Percentiles rank a stretch among this genome's conserved stretches.
These are phyloP conservation scores for Leptobrachium leishanense DNA, from an alignment of 2,113 vertebrate genomes.

Conservation along the genomic window DNA sequence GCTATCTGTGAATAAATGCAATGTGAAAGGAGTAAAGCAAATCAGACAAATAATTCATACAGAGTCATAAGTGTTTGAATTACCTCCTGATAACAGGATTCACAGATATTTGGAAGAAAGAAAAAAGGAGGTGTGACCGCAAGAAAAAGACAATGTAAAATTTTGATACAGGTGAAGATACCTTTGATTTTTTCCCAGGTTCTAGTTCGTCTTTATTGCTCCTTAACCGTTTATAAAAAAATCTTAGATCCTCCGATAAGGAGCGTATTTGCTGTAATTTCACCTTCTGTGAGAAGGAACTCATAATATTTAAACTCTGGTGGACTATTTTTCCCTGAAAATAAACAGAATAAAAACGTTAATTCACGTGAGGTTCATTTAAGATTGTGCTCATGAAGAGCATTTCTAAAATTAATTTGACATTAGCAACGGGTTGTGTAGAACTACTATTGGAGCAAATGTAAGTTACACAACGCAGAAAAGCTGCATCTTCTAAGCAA, in stretches of 20 bases:
- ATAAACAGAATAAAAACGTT: conserved; percentile 14
- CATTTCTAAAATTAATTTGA: no score
- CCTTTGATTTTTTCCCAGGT: conserved; percentile 94
- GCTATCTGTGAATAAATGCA: conserved; percentile 79
- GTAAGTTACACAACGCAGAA: no score
- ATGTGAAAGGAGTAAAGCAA: neutral
- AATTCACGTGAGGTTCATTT: conserved; percentile 19
- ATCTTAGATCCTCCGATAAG: conserved; percentile 87
- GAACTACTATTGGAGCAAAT: no score
- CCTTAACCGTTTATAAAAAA: conserved; percentile 90
- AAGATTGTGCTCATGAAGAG: no score
- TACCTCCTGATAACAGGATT: no score
- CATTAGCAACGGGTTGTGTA: no score
- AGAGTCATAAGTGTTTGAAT: no score
- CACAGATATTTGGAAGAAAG: no score
- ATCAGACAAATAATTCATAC: conserved; percentile 24
- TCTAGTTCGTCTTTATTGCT: conserved; percentile 93
- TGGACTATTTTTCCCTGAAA: conserved; percentile 91
- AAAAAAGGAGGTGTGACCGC: no score
- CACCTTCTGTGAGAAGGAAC: conserved; percentile 94
- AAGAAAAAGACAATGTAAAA: no score
- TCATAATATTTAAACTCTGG: conserved; percentile 90
- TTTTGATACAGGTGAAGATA: conserved; percentile 53
- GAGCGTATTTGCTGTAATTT: conserved; percentile 90
- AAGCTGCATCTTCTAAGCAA: no score